Evolutionary conservation across 1,140 invertebrate species (phyloP).

Genomic region (Bombus superbus): DNA sequence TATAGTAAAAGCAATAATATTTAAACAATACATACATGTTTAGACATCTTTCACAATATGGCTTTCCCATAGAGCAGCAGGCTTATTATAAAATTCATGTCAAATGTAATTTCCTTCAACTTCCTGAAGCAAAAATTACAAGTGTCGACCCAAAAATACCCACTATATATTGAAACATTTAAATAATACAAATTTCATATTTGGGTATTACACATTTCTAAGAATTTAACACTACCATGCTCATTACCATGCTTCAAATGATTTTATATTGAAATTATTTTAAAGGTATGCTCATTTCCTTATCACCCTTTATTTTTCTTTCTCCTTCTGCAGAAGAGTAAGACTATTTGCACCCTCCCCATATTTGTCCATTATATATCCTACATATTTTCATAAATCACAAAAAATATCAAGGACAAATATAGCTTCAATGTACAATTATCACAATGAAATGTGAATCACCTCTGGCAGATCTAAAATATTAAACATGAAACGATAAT

Average conservation of each 20-base stretch:
- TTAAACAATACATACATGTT: slow-evolving; percentile 20
- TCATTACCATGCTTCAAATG: not conserved
- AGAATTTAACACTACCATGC: slow-evolving; percentile 9
- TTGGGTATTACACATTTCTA: not conserved
- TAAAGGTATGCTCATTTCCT: not conserved
- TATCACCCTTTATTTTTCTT: not conserved
- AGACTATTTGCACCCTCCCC: not conserved
- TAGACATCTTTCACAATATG: not conserved
- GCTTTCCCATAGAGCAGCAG: not conserved
- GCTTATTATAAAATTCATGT: slow-evolving; percentile 2
- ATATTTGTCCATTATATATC: not conserved
- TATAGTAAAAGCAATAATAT: not conserved
- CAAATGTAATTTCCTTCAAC: not conserved
- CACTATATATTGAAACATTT: not conserved
- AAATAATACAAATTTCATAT: slow-evolving; percentile 25
- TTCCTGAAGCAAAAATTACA: slow-evolving; percentile 20
- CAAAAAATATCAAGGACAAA: not conserved
- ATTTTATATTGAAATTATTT: slow-evolving; percentile 12
- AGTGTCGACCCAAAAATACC: not conserved
- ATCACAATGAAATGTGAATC: not conserved
- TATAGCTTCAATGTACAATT: not conserved
- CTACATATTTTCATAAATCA: not conserved
- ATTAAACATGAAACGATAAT: not conserved
- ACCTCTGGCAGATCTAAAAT: slow-evolving; percentile 17
- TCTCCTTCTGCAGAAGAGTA: slow-evolving; percentile 32